Evolutionary conservation across 2,113 vertebrate species (phyloP).

Genomic region (Bufo bufo): DNA sequence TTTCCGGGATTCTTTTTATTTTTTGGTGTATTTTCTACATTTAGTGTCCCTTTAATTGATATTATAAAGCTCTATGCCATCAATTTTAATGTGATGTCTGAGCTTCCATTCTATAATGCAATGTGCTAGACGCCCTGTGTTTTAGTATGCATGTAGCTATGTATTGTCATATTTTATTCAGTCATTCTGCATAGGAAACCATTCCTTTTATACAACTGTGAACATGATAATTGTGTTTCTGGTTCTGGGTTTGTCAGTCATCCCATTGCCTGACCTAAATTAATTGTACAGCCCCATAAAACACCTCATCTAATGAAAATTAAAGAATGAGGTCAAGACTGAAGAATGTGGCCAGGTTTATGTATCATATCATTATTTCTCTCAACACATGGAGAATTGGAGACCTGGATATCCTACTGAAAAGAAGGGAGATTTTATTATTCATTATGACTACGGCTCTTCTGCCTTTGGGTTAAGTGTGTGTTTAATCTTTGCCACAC

Average conservation of each 20-base stretch:
- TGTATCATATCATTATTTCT: slow-evolving; percentile 8
- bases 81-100: neutral
- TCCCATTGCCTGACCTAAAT: slow-evolving; percentile 20
- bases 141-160: slow-evolving; percentile 1
- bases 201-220: neutral
- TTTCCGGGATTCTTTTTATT: neutral
- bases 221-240: neutral
- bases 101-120: neutral
- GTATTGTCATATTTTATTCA: slow-evolving; percentile 42
- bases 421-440: slow-evolving; percentile 16
- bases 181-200: neutral
- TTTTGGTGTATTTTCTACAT: neutral
- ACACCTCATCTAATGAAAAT: slow-evolving; percentile 28
- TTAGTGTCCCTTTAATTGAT: neutral
- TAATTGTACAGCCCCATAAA: neutral
- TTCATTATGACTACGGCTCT: slow-evolving; percentile 8
- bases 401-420: neutral
- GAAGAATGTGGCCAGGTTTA: slow-evolving; percentile 14
- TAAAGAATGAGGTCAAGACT: slow-evolving; percentile 28
- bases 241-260: slow-evolving; percentile 22
- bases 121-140: neutral
- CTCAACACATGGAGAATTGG: slow-evolving; percentile 8
- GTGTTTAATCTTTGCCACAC: slow-evolving; percentile 43
- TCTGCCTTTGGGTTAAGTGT: slow-evolving; percentile 42
- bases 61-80: neutral